Base-by-base conservation (phyloP, 1,140 invertebrate species). In the Propsilocerus akamusi region DNA sequence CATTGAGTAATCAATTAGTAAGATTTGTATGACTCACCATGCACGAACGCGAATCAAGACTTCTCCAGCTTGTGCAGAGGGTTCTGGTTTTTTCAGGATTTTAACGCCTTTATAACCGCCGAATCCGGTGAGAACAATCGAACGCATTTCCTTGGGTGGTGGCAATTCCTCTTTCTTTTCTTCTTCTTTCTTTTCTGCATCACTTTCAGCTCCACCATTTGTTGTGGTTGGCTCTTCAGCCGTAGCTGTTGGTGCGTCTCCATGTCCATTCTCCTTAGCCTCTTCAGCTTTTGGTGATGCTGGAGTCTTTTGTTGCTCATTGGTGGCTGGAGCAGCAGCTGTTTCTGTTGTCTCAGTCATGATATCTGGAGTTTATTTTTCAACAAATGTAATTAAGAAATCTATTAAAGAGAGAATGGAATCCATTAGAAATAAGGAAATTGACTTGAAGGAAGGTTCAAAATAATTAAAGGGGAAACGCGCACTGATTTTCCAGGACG, bases 41-140 rank as follows among this genome's bases (percentile, higher is more conserved):
- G 84, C 81, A 67, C 83, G 86, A 32, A 89, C 84, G 53, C 82
- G 71, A 57, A 90, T 83, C 20, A 89, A 72, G 50, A 90, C 80
- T 63, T 90, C 85, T 46, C 82, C 83, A 59, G 87, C 81, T 51
- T 62, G 73, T 14, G 78, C 65, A 24, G 73, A 73, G 6, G 83
- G 80, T 63, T 87, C 82, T 11, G 83, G 80, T 62, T 83, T 86
- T 64, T 78, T 83, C 56, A 79, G 72, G 48, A 83, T 77, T 68
- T 88, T 88, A 57, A 90, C 77, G 64, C 80, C 79, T 64, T 88
- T 88, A 47, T 87, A 71, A 24, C 85, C 84, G 23, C 86, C 87
- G 66, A 88, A 90, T 57, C 81, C 78, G 48, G 78, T 82, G 50
- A 90, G 72, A 53, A 88, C 80, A 53, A 91, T 77, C 53, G 80